Conservation (phyloP, 2,113 vertebrate genomes). For the Orthochromis malagaraziensis region DNA sequence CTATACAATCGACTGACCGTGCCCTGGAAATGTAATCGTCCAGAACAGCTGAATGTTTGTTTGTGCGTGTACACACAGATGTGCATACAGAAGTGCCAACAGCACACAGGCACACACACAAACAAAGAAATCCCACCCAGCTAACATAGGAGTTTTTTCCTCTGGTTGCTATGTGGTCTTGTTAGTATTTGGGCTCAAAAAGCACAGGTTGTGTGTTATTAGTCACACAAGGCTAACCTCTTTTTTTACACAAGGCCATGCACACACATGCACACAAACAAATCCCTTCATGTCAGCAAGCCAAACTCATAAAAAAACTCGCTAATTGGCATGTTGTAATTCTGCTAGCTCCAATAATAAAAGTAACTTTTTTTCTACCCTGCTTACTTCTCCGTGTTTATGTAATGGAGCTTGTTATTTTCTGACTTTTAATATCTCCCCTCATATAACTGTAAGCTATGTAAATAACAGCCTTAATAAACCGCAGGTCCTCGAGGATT, state of each 20-base stretch:
- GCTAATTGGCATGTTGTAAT: conserved; percentile 51
- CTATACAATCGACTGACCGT: conserved; percentile 36
- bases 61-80: conserved; percentile 63
- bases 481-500: conserved; percentile 18
- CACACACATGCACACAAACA: not conserved
- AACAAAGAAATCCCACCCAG: conserved; percentile 23
- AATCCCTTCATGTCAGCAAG: conserved; percentile 23
- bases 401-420: conserved; percentile 58
- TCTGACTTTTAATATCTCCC: conserved; percentile 31
- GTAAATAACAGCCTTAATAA: conserved; percentile 41
- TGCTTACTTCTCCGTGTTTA: conserved; percentile 45
- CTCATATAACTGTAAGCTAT: conserved; percentile 32
- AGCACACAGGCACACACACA: conserved; percentile 25
- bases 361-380: conserved; percentile 12
- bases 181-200: conserved; percentile 29
- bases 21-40: conserved; percentile 63
- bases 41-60: conserved; percentile 58
- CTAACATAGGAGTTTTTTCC: not conserved
- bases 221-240: conserved; percentile 43
- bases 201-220: conserved; percentile 31
- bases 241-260: not conserved
- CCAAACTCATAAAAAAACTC: conserved; percentile 39
- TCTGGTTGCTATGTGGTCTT: conserved; percentile 4
- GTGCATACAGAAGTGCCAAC: conserved; percentile 60
- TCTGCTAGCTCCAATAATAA: conserved; percentile 30